These are phyloP conservation scores for Hypotaenidia philippensis DNA, from an alignment of 2,797 vertebrate species.

Conservation along the genomic window DNA sequence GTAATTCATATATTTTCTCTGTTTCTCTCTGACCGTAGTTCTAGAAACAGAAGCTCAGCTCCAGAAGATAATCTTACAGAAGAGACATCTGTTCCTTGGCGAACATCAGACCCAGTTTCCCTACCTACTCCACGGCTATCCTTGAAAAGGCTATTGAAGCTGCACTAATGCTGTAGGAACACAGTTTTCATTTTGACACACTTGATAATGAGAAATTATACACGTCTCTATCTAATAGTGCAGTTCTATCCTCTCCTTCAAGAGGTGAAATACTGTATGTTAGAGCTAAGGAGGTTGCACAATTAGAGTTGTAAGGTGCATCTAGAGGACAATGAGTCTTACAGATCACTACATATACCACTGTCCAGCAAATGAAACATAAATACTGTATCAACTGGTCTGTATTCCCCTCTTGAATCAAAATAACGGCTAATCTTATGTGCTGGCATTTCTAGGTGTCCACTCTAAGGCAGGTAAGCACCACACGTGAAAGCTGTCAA, in stretches of 20 bases:
- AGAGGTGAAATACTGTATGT: neutral
- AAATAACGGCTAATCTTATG: neutral
- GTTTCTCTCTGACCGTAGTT: neutral
- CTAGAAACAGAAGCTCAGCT: neutral
- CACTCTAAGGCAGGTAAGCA: neutral
- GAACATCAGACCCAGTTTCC: neutral
- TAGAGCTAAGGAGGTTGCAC: neutral
- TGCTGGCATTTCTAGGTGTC: neutral
- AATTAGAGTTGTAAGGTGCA: neutral
- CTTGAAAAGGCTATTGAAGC: neutral
- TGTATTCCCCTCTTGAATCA: neutral
- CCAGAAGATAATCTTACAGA: neutral
- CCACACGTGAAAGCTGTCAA: neutral
- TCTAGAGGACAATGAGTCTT: neutral
- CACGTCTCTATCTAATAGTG: neutral
- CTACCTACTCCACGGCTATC: neutral
- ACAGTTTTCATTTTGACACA: neutral
- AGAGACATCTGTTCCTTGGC: neutral
- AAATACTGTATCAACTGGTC: neutral
- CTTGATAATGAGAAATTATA: neutral
- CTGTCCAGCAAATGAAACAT: neutral
- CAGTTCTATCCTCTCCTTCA: neutral
- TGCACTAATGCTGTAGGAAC: neutral
- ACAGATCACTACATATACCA: neutral
- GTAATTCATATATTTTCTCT: neutral